Base-by-base conservation (phyloP, 64 coral and sea anemone genomes). In the Actinia tenebrosa region DNA sequence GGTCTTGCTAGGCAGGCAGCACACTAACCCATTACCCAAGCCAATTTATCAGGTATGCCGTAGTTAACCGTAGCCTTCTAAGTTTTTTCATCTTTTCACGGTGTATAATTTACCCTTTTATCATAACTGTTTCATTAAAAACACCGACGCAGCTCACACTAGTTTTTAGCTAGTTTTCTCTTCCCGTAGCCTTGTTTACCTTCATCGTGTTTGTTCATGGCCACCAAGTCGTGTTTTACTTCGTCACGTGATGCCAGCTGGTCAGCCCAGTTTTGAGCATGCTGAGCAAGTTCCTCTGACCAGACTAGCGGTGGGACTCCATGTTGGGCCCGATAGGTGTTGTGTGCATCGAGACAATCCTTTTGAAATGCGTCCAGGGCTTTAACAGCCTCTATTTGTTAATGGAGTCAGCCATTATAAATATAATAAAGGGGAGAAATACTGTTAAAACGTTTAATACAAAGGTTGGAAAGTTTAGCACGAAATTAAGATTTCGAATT, bases 321-420 rank as follows among this genome's bases (percentile, higher is more conserved):
- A 77, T 96, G 91, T 78, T 90, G 87, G 17, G 94, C 88, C 16
- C 94, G 91, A 72, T 93, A 96, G 0, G 86, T 90, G 60, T 96
- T 96, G 55, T 96, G 94, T 17, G 94, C 94, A 44, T 96, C 94
- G 23, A 96, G 88, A 53, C 94, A 96, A 61, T 96, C 94, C 60
- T 93, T 20, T 23, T 89, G 89, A 47, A 96, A 96, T 19, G 94
- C 87, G 77, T 96, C 94, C 69, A 43, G 11, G 2, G 9, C n/a
- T 16, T 75, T 75, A 4, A 75, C 69, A 30, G 25, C 10, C 10
- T 75, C 69, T 75, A 4, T 14, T 75, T 42, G 30, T 10, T 75
- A 6, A 75, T 37, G 26, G 69, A 75, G 42, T 42, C 27, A 75
- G 23, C 13, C n/a, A 75, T 27, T 37, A 37, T 37, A 37, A 37